These are phyloP conservation scores for Bicyclus anynana DNA, from an alignment of 1,140 invertebrate species.

Conservation along the genomic window DNA sequence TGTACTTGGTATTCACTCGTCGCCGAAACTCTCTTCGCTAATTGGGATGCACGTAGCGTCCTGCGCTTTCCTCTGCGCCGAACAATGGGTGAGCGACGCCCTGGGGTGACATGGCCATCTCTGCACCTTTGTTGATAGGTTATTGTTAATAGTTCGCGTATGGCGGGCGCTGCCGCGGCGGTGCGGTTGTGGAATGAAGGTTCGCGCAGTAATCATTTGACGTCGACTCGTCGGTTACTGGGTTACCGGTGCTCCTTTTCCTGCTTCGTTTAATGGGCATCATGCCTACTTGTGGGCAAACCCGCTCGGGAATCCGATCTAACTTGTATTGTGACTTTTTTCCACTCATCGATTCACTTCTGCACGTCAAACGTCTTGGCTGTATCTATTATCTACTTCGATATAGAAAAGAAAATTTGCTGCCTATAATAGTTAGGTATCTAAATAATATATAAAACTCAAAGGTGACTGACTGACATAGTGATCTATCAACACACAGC, in stretches of 20 bases:
- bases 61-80: constrained; percentile 63
- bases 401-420: no score
- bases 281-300: constrained; percentile 32
- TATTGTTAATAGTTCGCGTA: constrained; percentile 25
- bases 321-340: constrained; percentile 21
- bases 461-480: no score
- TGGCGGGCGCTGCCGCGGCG: constrained; percentile 47
- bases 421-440: no score
- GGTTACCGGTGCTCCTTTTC: constrained; percentile 72
- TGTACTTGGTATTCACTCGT: constrained; percentile 55
- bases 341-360: background rate
- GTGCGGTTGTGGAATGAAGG: constrained; percentile 63
- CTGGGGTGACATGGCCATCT: constrained; percentile 48
- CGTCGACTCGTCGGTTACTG: constrained; percentile 67
- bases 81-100: constrained; percentile 56
- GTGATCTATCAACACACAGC: no score
- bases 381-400: no score
- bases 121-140: constrained; percentile 39
- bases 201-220: constrained; percentile 52
- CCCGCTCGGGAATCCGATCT: constrained; percentile 28
- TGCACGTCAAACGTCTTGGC: background rate
- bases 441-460: no score
- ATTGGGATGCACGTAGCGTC: constrained; percentile 63
- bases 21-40: constrained; percentile 70
- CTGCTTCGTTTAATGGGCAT: constrained; percentile 64